Base-by-base conservation (phyloP, 2,113 vertebrate genomes). In the Tretioscincus oriximinensis region DNA sequence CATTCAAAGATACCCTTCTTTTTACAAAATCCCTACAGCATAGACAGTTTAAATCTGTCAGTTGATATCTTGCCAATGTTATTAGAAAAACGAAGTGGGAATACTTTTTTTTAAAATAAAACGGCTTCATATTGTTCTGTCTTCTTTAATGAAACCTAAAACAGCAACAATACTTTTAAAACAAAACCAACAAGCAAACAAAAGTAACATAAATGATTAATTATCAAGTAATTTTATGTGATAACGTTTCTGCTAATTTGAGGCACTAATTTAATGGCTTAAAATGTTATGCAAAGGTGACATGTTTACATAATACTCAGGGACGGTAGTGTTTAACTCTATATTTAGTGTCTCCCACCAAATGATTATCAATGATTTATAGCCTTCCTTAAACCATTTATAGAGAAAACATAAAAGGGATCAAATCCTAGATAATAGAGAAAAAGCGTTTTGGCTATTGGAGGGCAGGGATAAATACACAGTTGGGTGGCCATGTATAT, bases 21-120 rank as follows among this genome's bases (percentile, higher is more conserved):
- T 87, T 90, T 90, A 89, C 86, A 87, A 90, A 85, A 86, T 88
- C 87, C 87, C 82, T 90, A 85, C 84, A 89, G 81, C 90, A 85
- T 84, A 88, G 88, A 88, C 83, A 90, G n/a, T 88, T 85, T 90
- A 87, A 92, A 89, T 90, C 81, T 90, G 84, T 83, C 88, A 84
- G 86, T 89, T 86, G 87, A 84, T 88, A 10, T 70, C 28, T 89
- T 87, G 86, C 86, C 89, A 90, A 84, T 86, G 87, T 92, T 90
- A 89, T 81, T 86, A 93, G 83, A 70, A 90, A 91, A 90, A 84
- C 90, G 82, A 88, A 89, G 82, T 83, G 78, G 80, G 9, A 11
- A 14, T 51, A 5, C 12, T 2, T 51, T 51, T n/a, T 51, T 51
- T 51, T 51, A 51, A 51, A 18, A 41, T 88, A 87, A 88, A 86